Evolutionary conservation across 2,113 vertebrate genomes (phyloP), one percentile per base, ranked within the genome.

Genomic region (Brachionichthys hirsutus): DNA sequence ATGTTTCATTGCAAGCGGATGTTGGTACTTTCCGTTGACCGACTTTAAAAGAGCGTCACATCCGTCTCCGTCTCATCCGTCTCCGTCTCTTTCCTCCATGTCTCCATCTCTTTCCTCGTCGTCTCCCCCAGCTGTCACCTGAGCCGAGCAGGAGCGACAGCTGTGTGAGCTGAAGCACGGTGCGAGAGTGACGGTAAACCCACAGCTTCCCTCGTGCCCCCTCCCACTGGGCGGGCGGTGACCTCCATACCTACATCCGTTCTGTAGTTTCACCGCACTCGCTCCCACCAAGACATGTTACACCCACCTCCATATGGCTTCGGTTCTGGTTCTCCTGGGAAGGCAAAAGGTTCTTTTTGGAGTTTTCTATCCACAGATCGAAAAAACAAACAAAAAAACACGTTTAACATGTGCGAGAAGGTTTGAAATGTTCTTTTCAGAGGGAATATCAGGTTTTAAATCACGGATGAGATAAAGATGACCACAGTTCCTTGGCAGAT

Each of bases 271-370:
- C 73, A 45, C 56, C 56, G 41, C 41, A 40, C 42, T 54, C 62
- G 61, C 54, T 63, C 54, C 55, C 67, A 67, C 46, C 43, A n/a
- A 78, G 73, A 83, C 50, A 49, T 14, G 64, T 48, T 67, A 70
- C 78, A 78, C 79, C 82, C 72, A 85, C 85, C 64, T 78, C 80
- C 85, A 84, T 90, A 79, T 86, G 78, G 77, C 73, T 22, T 54
- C 62, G 54, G 9, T 34, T 61, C 44, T 8, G 8, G 51, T 70
- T 80, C 84, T 69, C 73, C 20, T 0, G 66, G 59, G 71, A 46
- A 52, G 18, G 18, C 20, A 59, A 68, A 74, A 62, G 43, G 16
- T 22, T 70, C 64, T 50, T 50, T 30, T 30, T 30, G 24, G 24
- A 36, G 19, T 70, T 81, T 58, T 12, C 75, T 71, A 69, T 79